Evolutionary conservation across 2,888 invertebrate species (phyloP), one percentile per base, ranked within the genome.

Genomic region (Tenthredo mesomela): DNA sequence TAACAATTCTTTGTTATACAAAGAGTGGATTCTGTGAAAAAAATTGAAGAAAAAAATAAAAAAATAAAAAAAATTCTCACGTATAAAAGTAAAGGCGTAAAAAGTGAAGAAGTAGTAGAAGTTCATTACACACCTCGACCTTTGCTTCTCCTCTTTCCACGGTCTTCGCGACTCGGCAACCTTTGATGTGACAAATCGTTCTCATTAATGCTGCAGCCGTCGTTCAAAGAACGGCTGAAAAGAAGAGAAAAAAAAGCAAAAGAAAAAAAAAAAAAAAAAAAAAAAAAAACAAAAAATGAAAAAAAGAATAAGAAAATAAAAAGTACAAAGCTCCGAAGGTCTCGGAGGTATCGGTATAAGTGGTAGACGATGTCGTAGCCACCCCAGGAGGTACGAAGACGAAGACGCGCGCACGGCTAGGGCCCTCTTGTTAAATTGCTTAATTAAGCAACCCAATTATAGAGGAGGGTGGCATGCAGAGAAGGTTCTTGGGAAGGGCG

Each of bases 181-280:
- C 78, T 75, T 78, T 84, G 75, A 84, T 84, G 65, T 65, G 65
- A 78, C 50, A 65, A 61, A 84, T 84, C 75, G 40, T 75, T 82
- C 86, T 87, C 88, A 85, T 89, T 88, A 80, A n/a, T 54, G 88
- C 84, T 70, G 78, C 77, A 86, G 85, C 84, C 85, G 88, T 88
- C 86, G 86, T 82, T 89, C 88, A 87, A 87, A 86, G 86, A 78
- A 80, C 77, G 61, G 61, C 77, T 50, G 71, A 58, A 54, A 83
- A 40, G 83, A 75, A 83, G 77, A 70, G 82, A 58, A 84, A 84
- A 15, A 61, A 21, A 6, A 75, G 18, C 0, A 1, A 6, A 37
- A 84, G 84, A 15, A 61, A 21, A 6, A 75, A 21, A 1, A 1
- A 6, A 37, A 37, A 33, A n/a, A 65, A 12, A 5, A 75, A 21